Percentiles rank a stretch among this genome's conserved stretches.
These are phyloP conservation scores for Prionailurus viverrinus DNA, from an alignment of 2,113 vertebrate species.

Conservation along the genomic window DNA sequence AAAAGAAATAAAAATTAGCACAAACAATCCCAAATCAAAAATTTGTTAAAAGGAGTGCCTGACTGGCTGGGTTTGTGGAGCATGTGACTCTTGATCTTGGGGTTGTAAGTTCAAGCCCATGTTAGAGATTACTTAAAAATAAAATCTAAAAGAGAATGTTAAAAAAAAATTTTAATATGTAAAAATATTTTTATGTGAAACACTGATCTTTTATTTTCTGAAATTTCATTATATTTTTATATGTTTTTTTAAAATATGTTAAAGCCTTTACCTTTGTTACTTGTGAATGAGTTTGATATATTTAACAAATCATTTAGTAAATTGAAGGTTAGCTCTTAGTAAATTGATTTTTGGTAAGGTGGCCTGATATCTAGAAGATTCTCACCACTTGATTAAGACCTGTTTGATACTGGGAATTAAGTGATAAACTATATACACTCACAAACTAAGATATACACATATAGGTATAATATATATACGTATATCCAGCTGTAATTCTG, in stretches of 20 bases:
- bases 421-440: not conserved
- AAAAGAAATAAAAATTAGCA: not conserved
- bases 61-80: not conserved
- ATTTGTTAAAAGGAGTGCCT: not conserved
- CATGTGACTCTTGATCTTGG: not conserved
- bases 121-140: not conserved
- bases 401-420: not conserved
- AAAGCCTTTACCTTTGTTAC: not conserved
- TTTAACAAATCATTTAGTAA: constrained; percentile 14
- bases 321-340: not conserved
- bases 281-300: not conserved
- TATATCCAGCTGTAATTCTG: not conserved
- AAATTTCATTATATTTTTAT: not conserved
- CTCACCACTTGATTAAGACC: not conserved
- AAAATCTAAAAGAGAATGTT: not conserved
- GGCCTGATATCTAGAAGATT: not conserved
- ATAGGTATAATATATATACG: not conserved
- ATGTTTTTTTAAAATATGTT: not conserved
- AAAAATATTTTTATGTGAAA: not conserved
- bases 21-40: not conserved
- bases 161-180: not conserved
- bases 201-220: not conserved
- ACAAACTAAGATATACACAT: not conserved
- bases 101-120: not conserved
- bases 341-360: not conserved